A percentile compares a stretch with the other conserved stretches of the same genome.
phyloP scores from a whole-genome alignment of 2,888 invertebrate genomes.

The Drosophila maculinotata region DNA sequence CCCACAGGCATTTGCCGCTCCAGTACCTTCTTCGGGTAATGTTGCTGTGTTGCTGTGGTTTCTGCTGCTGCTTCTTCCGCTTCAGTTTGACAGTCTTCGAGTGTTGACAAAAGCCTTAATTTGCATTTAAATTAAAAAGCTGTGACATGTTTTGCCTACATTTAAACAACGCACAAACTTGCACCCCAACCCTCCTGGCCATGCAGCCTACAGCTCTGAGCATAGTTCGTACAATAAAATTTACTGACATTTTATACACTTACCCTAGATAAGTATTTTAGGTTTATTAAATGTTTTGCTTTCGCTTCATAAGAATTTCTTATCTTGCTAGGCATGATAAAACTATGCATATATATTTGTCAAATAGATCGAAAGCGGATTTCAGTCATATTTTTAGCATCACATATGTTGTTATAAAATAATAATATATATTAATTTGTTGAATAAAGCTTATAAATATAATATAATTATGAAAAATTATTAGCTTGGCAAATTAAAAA shows the following conservation, averaged over 20 bases:
- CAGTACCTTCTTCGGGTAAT: conserved; percentile 25
- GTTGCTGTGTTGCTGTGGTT: conserved; percentile 15
- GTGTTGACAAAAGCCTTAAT: conserved; percentile 83
- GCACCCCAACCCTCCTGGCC: conserved; percentile 7
- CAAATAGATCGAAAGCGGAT: too few relatives aligned
- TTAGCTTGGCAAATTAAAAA: too few relatives aligned
- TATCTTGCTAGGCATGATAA: not conserved
- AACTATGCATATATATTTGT: too few relatives aligned
- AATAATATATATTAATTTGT: too few relatives aligned
- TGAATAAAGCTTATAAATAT: too few relatives aligned
- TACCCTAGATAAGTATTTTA: not conserved
- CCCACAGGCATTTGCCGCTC: conserved; percentile 26
- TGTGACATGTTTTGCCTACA: conserved; percentile 78
- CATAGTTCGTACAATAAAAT: conserved; percentile 41
- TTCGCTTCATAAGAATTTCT: not conserved
- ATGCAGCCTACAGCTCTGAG: conserved; percentile 13
- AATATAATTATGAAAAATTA: not conserved
- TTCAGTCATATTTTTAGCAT: too few relatives aligned
- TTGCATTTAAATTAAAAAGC: conserved; percentile 84
- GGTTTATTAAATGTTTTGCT: not conserved
- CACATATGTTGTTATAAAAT: too few relatives aligned
- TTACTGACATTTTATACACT: conserved; percentile 36
- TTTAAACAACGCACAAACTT: conserved; percentile 68
- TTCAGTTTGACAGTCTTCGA: conserved; percentile 50
- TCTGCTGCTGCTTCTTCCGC: conserved; percentile 11